These are phyloP conservation scores for Xiphophorus maculatus DNA, from an alignment of 2,113 vertebrate species.

Conservation along the genomic window DNA sequence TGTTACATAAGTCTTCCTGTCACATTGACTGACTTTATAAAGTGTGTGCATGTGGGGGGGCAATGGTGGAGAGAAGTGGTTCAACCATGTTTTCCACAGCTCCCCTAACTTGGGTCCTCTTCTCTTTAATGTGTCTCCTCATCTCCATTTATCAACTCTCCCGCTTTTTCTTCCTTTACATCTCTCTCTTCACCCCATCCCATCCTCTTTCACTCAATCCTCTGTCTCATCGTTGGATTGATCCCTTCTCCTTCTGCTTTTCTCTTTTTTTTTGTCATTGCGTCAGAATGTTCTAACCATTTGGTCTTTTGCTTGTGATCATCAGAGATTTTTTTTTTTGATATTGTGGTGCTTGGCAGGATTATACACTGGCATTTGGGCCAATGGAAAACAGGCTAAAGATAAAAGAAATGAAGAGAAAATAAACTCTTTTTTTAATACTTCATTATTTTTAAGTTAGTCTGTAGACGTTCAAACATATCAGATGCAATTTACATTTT, in stretches of 20 bases:
- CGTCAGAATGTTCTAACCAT: conserved; percentile 5
- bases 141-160: conserved; percentile 33
- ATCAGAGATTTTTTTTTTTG: conserved; percentile 30
- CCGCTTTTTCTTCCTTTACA: conserved; percentile 6
- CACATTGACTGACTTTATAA: conserved; percentile 76
- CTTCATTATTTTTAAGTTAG: not conserved
- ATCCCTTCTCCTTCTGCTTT: conserved; percentile 14
- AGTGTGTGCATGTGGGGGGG: conserved; percentile 20
- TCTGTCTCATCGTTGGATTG: not conserved
- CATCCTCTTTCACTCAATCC: not conserved
- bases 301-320: conserved; percentile 40
- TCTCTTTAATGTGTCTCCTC: conserved; percentile 28
- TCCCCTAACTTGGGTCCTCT: conserved; percentile 34
- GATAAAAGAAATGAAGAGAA: conserved; percentile 19
- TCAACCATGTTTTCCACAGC: conserved; percentile 53
- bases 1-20: conserved; percentile 77
- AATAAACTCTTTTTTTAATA: not conserved
- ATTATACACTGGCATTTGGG: conserved; percentile 53
- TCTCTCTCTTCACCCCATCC: not conserved
- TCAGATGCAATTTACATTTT: not conserved
- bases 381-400: conserved; percentile 14
- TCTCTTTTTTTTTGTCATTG: not conserved
- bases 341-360: conserved; percentile 20
- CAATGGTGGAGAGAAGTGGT: conserved; percentile 15
- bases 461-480: conserved; percentile 1